These are phyloP conservation scores for Helogale parvula DNA, from an alignment of 2,113 vertebrate species.

Conservation along the genomic window DNA sequence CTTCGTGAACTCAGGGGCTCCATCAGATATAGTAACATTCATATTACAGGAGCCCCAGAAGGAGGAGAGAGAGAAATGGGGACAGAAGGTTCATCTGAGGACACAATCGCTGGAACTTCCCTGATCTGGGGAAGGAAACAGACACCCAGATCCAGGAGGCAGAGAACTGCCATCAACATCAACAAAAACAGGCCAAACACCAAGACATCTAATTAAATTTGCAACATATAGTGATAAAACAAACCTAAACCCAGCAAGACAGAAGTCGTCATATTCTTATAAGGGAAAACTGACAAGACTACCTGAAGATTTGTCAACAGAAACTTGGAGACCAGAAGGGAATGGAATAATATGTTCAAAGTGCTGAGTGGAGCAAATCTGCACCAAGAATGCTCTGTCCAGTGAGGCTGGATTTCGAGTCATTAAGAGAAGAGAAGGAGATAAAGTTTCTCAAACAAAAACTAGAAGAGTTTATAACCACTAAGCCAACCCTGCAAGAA, in stretches of 20 bases:
- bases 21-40: not conserved
- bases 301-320: not conserved
- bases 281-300: not conserved
- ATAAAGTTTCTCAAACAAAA: not conserved
- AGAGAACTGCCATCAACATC: not conserved
- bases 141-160: not conserved
- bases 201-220: not conserved
- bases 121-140: not conserved
- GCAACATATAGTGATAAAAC: not conserved
- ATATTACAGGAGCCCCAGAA: not conserved
- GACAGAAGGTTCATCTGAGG: not conserved
- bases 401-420: not conserved
- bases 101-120: not conserved
- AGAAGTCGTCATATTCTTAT: not conserved
- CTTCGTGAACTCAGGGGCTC: not conserved
- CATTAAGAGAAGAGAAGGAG: not conserved
- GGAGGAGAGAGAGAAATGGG: not conserved
- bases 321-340: not conserved
- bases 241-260: not conserved
- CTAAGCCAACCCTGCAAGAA: not conserved
- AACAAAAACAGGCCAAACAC: not conserved
- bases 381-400: not conserved
- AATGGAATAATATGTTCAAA: not conserved
- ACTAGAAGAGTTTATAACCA: not conserved
- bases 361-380: not conserved